Evolutionary conservation across 2,797 vertebrate species (phyloP).

Genomic region (Xyrichtys novacula): DNA sequence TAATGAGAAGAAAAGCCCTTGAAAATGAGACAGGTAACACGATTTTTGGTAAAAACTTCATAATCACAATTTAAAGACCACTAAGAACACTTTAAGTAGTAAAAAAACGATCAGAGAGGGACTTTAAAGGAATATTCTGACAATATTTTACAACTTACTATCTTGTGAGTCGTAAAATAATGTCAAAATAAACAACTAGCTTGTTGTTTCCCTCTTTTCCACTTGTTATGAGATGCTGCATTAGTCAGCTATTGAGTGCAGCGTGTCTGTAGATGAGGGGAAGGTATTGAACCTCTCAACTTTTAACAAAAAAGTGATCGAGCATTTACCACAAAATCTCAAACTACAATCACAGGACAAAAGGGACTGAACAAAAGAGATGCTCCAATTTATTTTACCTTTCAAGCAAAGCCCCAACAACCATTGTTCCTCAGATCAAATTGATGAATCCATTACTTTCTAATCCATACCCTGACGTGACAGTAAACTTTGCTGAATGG

Average conservation of each 20-base stretch:
- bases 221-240: neutral
- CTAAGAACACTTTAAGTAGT: no score
- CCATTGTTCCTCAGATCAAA: slow-evolving; percentile 33
- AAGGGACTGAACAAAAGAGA: slow-evolving; percentile 4
- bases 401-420: slow-evolving; percentile 13
- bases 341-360: neutral
- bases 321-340: neutral
- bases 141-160: neutral
- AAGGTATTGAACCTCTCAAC: neutral
- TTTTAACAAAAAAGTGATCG: neutral
- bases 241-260: neutral
- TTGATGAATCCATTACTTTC: slow-evolving; percentile 12
- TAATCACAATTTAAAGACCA: no score
- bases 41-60: no score
- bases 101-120: no score
- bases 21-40: no score
- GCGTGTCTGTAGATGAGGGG: neutral
- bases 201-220: neutral
- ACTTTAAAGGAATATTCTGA: neutral
- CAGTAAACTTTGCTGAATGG: slow-evolving; percentile 32
- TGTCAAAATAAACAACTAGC: no score
- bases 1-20: no score
- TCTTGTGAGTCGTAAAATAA: no score
- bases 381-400: slow-evolving; percentile 14
- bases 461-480: slow-evolving; percentile 17